Percentiles rank a stretch among this genome's conserved stretches.
These are phyloP conservation scores for Tupaia tana DNA, from an alignment of 2,113 vertebrate species.

Conservation along the genomic window DNA sequence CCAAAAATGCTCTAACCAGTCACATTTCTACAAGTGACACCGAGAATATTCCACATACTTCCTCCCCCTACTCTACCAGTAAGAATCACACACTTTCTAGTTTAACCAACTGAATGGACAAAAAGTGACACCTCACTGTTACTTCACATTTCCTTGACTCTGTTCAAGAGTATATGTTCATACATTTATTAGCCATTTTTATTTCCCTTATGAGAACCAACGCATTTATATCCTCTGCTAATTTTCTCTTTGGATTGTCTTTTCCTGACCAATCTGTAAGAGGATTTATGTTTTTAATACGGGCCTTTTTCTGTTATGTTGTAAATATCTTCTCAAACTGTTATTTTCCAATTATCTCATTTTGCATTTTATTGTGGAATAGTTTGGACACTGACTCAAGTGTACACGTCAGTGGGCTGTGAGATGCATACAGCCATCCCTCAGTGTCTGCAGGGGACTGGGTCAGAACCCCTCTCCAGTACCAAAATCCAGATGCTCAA, in stretches of 20 bases:
- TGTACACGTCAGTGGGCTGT: background rate
- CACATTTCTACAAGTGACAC: background rate
- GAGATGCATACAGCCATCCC: background rate
- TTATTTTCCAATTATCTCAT: background rate
- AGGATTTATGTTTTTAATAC: background rate
- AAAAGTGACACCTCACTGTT: background rate
- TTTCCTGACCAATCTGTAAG: background rate
- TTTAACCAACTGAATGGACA: background rate
- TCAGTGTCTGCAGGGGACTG: too few relatives aligned
- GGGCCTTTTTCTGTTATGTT: background rate
- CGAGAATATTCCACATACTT: background rate
- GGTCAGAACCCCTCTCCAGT: too few relatives aligned
- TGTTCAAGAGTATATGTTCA: background rate
- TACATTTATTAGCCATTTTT: background rate
- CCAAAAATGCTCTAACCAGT: background rate
- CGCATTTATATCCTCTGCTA: background rate
- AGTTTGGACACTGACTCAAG: background rate
- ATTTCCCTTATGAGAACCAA: background rate
- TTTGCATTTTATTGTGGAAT: background rate
- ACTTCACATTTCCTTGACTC: background rate
- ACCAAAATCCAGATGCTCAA: too few relatives aligned
- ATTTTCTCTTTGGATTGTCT: constrained; percentile 4
- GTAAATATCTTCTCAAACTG: background rate
- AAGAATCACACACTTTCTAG: background rate
- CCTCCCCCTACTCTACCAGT: background rate